A percentile compares a stretch with the other conserved stretches of the same genome.
Conservation (phyloP, 2,113 vertebrate species). For the Pituophis catenifer region DNA sequence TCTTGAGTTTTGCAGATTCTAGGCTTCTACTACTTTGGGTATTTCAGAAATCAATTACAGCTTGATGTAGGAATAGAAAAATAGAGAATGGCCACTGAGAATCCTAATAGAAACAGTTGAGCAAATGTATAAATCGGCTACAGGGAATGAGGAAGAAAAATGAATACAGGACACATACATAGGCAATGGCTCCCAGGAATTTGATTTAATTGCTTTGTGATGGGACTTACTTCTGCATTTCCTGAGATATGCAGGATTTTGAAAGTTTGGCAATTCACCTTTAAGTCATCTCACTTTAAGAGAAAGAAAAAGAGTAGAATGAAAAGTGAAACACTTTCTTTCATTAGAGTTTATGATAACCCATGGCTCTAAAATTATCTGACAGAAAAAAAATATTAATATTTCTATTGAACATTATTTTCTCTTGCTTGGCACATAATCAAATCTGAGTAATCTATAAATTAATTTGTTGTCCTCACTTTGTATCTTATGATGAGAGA, state of each 20-base stretch:
- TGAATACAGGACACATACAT: neutral
- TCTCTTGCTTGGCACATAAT: neutral
- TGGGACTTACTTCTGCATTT: neutral
- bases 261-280: slow-evolving; percentile 10
- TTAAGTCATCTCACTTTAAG: neutral
- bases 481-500: neutral
- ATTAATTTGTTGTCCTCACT: neutral
- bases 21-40: neutral
- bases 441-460: neutral
- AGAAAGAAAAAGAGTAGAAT: neutral
- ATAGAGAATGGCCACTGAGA: neutral
- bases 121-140: neutral
- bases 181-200: neutral
- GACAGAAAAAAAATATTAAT: neutral
- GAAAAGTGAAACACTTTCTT: neutral
- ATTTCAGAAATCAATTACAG: neutral
- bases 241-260: neutral
- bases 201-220: neutral
- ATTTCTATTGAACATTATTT: neutral
- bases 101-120: neutral
- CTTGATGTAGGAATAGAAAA: fast-evolving
- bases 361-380: slow-evolving; percentile 25
- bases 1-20: neutral
- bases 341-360: neutral
- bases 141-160: neutral